Base-by-base conservation (phyloP, 2,888 invertebrate genomes). In the Erynnis tages region DNA sequence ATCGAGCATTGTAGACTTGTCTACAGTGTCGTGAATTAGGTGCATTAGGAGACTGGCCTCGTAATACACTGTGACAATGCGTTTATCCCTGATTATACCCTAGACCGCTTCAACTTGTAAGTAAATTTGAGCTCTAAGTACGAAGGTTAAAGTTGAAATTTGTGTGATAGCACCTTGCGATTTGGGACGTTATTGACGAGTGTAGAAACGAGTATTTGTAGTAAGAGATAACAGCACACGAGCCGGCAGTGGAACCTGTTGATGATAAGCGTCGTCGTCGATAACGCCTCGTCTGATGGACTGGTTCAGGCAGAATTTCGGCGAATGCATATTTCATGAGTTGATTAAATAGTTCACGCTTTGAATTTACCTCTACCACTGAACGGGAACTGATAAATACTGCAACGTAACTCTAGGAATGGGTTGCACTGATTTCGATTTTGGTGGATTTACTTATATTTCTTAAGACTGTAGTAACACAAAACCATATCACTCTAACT, bases 291-390 rank as follows among this genome's bases (percentile, higher is more conserved):
- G 62, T 64, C 81, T 87, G 87, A 87, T 82, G 85, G 85, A 86
- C 81, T 81, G 79, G 78, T 76, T 70, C 71, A 76, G 75, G 73
- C 80, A 71, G 83, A 84, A 86, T 85, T 87, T 87, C 79, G 86
- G 87, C 76, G 75, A 86, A 87, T 87, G 84, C 82, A 87, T 87
- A 85, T 85, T 87, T 83, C 86, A 86, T 87, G 87, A 87, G 80
- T 83, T 85, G 86, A 86, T 86, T 86, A 87, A 88, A 88, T 88
- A 88, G 85, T 86, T 88, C 78, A 76, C 82, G 80, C 81, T 83
- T 77, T 79, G 77, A 74, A 83, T 79, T 79, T 73, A 69, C 60
- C 60, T 60, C 55, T 55, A 54, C 48, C 54, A 54, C 56, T 54
- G 71, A 74, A 68, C 70, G 62, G 63, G 56, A 60, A 61, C 65